A percentile compares a stretch with the other conserved stretches of the same genome.
Conservation (phyloP, 2,113 vertebrate genomes). For the Prionailurus viverrinus region DNA sequence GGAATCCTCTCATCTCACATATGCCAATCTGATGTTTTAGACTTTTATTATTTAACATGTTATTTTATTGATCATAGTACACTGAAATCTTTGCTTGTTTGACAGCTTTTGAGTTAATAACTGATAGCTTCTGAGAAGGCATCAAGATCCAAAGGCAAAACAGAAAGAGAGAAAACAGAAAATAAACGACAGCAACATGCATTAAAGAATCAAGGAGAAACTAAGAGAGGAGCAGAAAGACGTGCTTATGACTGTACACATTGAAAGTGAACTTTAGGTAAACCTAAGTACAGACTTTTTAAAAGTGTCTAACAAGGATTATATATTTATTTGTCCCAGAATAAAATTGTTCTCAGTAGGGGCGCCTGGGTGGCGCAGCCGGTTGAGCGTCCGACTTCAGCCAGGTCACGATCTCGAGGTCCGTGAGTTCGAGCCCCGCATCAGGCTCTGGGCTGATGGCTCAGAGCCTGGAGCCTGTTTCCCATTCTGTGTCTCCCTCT, state of each 20-base stretch:
- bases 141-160: constrained; percentile 7
- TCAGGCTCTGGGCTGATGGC: too few species aligned
- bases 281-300: background rate
- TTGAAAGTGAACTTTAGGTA: background rate
- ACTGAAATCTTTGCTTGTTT: background rate
- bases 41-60: background rate
- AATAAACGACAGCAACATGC: background rate
- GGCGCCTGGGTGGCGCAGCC: too few species aligned
- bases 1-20: background rate
- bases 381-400: too few species aligned
- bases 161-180: background rate
- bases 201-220: background rate
- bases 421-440: too few species aligned
- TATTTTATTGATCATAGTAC: background rate
- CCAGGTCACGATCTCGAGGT: too few species aligned
- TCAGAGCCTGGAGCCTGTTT: too few species aligned
- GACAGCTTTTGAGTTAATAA: background rate
- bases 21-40: background rate
- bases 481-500: too few species aligned
- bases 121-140: background rate
- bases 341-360: background rate
- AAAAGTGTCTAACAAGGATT: background rate
- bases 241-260: background rate
- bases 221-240: background rate
- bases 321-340: background rate